A percentile compares a stretch with the other conserved stretches of the same genome.
phyloP scores from a whole-genome alignment of 2,113 vertebrate species.

The Scopus umbretta region DNA sequence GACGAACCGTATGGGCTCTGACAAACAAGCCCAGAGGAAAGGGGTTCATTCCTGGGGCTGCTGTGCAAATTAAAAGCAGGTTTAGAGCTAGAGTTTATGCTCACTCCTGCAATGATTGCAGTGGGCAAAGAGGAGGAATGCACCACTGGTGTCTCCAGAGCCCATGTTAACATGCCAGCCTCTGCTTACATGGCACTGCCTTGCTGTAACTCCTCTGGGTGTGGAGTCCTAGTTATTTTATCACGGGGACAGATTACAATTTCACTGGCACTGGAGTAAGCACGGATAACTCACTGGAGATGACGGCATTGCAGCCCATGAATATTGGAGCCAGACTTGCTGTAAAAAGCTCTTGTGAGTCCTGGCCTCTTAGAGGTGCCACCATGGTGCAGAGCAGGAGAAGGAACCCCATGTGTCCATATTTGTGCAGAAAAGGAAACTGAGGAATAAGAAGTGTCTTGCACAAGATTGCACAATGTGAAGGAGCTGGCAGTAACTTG shows the following conservation, averaged over 20 bases:
- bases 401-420: fast-evolving
- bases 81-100: background rate
- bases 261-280: background rate
- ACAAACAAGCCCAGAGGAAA: background rate
- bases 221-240: background rate
- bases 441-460: background rate
- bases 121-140: background rate
- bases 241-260: background rate
- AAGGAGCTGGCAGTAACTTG: background rate
- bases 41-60: background rate
- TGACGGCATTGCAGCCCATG: background rate
- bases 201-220: background rate
- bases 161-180: background rate
- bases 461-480: background rate
- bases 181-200: background rate
- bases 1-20: background rate
- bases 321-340: background rate
- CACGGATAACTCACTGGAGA: background rate
- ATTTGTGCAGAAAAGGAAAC: background rate
- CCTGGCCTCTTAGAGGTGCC: background rate
- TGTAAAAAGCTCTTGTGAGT: background rate
- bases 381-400: fast-evolving
- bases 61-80: background rate
- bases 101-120: background rate
- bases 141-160: background rate